phyloP scores from a whole-genome alignment of 2,888 invertebrate species.

The Sipha maydis region DNA sequence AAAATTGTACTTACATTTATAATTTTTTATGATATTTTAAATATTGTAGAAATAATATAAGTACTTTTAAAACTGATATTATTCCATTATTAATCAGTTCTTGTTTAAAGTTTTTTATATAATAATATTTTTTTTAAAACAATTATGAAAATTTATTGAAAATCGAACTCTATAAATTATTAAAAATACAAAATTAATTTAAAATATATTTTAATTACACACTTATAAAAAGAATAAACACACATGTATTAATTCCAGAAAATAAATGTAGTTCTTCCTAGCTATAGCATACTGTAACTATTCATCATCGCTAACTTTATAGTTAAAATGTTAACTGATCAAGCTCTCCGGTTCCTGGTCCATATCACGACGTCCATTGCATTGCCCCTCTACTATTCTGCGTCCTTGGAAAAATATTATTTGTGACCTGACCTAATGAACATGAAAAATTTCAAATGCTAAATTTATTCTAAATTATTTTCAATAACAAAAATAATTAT shows the following conservation, averaged over 20 bases:
- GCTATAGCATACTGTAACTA: constrained; percentile 38
- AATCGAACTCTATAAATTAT: background rate
- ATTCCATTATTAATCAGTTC: background rate
- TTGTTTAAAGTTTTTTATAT: background rate
- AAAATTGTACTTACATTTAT: constrained; percentile 39
- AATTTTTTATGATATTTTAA: background rate
- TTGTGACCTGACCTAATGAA: constrained; percentile 60
- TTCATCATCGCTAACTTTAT: constrained; percentile 56
- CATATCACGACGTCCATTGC: constrained; percentile 56
- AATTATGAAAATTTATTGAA: background rate
- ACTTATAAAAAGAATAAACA: background rate
- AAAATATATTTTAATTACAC: background rate
- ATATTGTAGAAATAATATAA: background rate
- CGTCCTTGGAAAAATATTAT: constrained; percentile 53
- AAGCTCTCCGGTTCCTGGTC: constrained; percentile 60
- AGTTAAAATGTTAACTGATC: constrained; percentile 53
- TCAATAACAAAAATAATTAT: constrained; percentile 40
- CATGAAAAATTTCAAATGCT: constrained; percentile 50
- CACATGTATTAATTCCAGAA: constrained; percentile 28
- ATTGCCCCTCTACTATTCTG: constrained; percentile 46
- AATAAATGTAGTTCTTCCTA: constrained; percentile 31
- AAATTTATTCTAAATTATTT: constrained; percentile 34
- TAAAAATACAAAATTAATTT: background rate
- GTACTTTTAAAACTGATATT: background rate
- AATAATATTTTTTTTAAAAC: background rate